Evolutionary conservation across 2,888 invertebrate genomes (phyloP).

Genomic region (Diarsia brunnea): DNA sequence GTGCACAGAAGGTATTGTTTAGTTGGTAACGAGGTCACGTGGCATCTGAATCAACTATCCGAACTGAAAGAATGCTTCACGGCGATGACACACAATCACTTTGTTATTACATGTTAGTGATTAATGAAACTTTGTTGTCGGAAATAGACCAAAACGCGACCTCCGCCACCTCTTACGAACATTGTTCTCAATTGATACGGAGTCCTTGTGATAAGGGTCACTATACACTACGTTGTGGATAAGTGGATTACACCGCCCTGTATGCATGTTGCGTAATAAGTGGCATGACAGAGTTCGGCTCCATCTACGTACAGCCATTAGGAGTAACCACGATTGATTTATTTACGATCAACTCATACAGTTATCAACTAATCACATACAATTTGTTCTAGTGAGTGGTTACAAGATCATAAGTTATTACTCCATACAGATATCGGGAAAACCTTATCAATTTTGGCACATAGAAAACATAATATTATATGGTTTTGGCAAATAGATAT

Average conservation of each 20-base stretch:
- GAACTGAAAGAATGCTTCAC: conserved; percentile 11
- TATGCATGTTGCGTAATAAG: conserved; percentile 5
- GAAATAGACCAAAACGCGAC: conserved; percentile 21
- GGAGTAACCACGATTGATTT: neutral
- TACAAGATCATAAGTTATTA: neutral
- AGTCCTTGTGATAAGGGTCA: neutral
- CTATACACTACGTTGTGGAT: neutral
- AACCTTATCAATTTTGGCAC: conserved; percentile 19
- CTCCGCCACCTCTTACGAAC: conserved; percentile 15
- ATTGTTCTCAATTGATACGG: conserved; percentile 4
- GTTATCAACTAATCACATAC: neutral
- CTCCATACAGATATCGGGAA: neutral
- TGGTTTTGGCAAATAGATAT: conserved; percentile 16
- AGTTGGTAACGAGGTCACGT: conserved; percentile 15
- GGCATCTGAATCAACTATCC: conserved; percentile 27
- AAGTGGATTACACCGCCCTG: neutral
- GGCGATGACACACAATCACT: conserved; percentile 10
- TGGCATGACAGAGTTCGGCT: no score
- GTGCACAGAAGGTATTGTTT: conserved; percentile 15
- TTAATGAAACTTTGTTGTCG: conserved; percentile 31
- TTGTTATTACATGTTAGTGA: conserved; percentile 7
- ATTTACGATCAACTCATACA: neutral
- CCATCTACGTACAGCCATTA: no score
- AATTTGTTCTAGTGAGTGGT: neutral
- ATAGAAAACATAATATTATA: neutral